Base-by-base conservation (phyloP, 1,140 invertebrate species). In the Lucilia sericata region DNA sequence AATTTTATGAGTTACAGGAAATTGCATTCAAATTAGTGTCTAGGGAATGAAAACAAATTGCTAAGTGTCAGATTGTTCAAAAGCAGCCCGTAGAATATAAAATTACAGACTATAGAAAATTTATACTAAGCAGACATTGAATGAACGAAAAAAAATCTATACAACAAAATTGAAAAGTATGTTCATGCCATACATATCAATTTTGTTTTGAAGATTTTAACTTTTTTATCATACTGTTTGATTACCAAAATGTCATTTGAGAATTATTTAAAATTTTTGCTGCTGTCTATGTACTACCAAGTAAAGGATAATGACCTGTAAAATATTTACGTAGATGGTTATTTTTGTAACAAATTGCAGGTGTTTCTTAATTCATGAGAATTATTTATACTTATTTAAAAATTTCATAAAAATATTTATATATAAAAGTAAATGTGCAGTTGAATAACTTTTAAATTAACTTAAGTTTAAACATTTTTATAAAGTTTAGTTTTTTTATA, bases 21-120 rank as follows among this genome's bases (percentile, higher is more conserved):
- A 80, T 80, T 80, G 76, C 76, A 80, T 80, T 80, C 76, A 80
- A 80, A 80, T 80, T 80, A 80, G 42, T 80, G 25, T 80, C 76
- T 80, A 1, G 76, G 42, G 76, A 49, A 80, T 80, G 19, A 10
- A 21, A 80, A 80, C 76, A 80, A 80, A 80, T 80, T 80, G 19
- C 47, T 30, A 47, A 49, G 42, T 51, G n/a, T 80, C 19, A 49
- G 10, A 21, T 49, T 70, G 25, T 36, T 49, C 42, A 49, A 70
- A 42, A 49, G 49, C 10, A 49, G n/a, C 14, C n/a, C 19, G 76
- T 42, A 80, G 65, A 21, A 55, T 19, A 70, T 60, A 21, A 70
- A 70, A 70, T 21, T 21, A 70, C n/a, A 21, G 65, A 70, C n/a
- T 70, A 12, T 12, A n/a, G 17, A 19, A 55, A 55, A 55, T 70